These are phyloP conservation scores for Acromyrmex echinatior DNA, from an alignment of 1,140 invertebrate genomes.

Conservation along the genomic window DNA sequence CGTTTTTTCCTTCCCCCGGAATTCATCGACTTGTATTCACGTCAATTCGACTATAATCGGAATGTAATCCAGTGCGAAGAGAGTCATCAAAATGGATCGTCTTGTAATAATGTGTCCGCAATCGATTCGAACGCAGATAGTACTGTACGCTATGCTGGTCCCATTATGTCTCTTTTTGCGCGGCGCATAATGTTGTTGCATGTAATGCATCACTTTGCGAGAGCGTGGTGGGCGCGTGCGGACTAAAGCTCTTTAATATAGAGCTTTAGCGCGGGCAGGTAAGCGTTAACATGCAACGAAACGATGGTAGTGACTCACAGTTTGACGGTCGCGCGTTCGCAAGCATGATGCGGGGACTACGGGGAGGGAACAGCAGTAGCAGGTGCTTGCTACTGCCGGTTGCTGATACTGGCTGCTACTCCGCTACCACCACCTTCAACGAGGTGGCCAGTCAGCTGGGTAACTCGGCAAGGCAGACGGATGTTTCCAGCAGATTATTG, in stretches of 20 bases:
- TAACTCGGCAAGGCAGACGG: conserved; percentile 76
- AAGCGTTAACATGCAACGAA: conserved; percentile 11
- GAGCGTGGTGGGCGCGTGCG: not conserved
- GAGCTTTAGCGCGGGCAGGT: not conserved
- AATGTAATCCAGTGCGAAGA: not conserved
- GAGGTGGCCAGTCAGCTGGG: conserved; percentile 63
- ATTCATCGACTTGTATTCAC: not conserved
- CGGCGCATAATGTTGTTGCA: conserved; percentile 46
- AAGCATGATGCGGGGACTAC: conserved; percentile 23
- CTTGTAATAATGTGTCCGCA: conserved; percentile 10
- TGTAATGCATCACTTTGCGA: conserved; percentile 50
- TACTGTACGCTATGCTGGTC: not conserved
- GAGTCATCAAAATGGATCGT: not conserved
- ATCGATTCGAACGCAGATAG: conserved; percentile 41
- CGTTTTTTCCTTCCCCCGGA: not conserved
- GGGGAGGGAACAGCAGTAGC: conserved; percentile 63
- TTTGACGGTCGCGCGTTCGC: conserved; percentile 68
- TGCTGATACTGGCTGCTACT: conserved; percentile 76
- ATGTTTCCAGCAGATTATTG: conserved; percentile 86
- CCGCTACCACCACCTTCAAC: conserved; percentile 70
- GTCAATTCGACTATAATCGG: not conserved
- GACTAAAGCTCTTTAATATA: too few species aligned
- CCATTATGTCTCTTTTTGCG: conserved; percentile 46
- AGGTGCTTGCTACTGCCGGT: conserved; percentile 77
- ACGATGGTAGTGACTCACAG: conserved; percentile 79